Base-by-base conservation (phyloP, 2,113 vertebrate genomes). In the Zosterops japonicus region DNA sequence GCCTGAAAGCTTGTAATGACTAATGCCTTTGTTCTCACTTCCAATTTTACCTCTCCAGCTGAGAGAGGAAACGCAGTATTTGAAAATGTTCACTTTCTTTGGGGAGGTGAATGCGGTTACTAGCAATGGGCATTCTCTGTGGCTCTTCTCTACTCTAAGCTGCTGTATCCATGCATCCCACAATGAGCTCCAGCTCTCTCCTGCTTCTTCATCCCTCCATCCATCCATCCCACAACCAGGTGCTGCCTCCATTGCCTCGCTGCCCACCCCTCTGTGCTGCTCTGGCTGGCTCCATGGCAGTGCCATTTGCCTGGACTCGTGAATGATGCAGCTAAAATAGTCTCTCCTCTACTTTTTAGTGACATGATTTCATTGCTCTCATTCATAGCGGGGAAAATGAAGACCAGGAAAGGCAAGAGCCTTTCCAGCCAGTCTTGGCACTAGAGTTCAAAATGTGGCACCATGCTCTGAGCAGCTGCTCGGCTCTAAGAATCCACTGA, bases 351-450 rank as follows among this genome's bases (percentile, higher is more conserved):
- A 13, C 36, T 74, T 42, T 53, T 39, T 25, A 61, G 41, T 6
- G 3, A 33, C 14, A 16, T 12, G 1, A 46, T 65, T 91, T 42
- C 15, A 42, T 3, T 47, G 68, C 29, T 56, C 5, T 81, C 55
- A 23, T 24, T 60, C 35, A 69, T 1, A 29, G 19, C 1, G 1
- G 23, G 33, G 16, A 81, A 55, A 87, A 81, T 0, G 0, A 83
- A 56, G 29, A 29, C 7, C 0, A 0, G 20, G n/a, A 50, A 87
- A 80, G 35, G 44, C 33, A 49, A 22, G n/a, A 70, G 20, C 22
- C 31, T 33, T 68, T 83, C 68, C 59, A 77, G 72, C 47, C 44
- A 72, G 42, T n/a, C 39, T 41, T 28, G 39, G 57, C 28, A 36
- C 35, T 50, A 20, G 1, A 29, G 5, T 39, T 60, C 33, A 65